phyloP scores from a whole-genome alignment of 2,888 invertebrate species.

The Zygothrica quintamaculata region DNA sequence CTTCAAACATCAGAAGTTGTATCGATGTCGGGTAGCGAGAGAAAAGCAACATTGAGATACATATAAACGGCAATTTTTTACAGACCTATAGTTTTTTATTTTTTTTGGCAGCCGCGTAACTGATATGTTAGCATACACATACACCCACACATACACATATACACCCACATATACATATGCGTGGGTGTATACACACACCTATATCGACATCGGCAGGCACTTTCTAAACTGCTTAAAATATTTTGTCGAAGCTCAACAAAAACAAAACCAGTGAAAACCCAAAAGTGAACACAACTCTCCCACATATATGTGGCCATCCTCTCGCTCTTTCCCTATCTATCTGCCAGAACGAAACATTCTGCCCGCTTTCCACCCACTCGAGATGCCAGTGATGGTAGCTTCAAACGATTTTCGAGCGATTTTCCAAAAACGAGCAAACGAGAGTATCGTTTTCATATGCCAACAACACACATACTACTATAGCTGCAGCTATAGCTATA shows the following conservation, averaged over 20 bases:
- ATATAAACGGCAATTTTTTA: conserved; percentile 30
- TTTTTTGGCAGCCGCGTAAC: conserved; percentile 12
- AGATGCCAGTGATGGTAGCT: conserved; percentile 18
- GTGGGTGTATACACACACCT: conserved; percentile 19
- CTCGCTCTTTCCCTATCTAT: neutral
- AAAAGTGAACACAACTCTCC: conserved; percentile 54
- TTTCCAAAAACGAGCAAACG: conserved; percentile 57
- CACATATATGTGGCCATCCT: neutral
- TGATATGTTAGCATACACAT: conserved; percentile 55
- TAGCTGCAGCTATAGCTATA: conserved; percentile 11
- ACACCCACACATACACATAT: conserved; percentile 31
- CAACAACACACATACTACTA: conserved; percentile 27
- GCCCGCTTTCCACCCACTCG: neutral
- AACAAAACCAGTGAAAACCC: conserved; percentile 59
- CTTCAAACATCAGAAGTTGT: conserved; percentile 47
- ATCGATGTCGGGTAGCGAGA: conserved; percentile 37
- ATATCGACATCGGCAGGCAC: conserved; percentile 37
- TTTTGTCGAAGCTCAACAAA: conserved; percentile 70
- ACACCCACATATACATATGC: conserved; percentile 2
- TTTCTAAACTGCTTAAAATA: conserved; percentile 77
- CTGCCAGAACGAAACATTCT: neutral
- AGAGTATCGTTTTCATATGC: conserved; percentile 61
- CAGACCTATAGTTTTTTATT: conserved; percentile 30
- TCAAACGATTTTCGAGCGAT: conserved; percentile 65
- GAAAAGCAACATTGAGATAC: conserved; percentile 9